Evolutionary conservation across 2,888 invertebrate genomes (phyloP).

Genomic region (Pachymerium ferrugineum): DNA sequence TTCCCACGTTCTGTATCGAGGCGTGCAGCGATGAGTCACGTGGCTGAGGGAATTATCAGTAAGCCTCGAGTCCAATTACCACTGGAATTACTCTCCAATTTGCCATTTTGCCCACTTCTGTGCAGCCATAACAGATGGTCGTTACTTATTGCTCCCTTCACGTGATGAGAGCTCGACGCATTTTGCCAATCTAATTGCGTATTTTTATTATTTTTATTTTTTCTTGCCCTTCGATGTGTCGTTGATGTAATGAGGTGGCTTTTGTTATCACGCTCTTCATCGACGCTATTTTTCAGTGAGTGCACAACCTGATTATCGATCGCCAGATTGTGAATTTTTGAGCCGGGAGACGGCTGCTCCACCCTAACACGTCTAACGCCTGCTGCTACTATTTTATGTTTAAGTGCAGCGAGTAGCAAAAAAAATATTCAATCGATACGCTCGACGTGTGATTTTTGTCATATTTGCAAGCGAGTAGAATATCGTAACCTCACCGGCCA

Average conservation of each 20-base stretch:
- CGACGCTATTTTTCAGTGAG: constrained; percentile 27
- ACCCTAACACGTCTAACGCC: constrained; percentile 11
- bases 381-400: constrained; percentile 27
- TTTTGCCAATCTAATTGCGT: no score
- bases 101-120: neutral
- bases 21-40: neutral
- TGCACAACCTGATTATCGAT: constrained; percentile 27
- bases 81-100: constrained; percentile 1
- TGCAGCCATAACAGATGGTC: constrained; percentile 1
- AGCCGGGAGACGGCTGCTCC: constrained; percentile 8
- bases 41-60: neutral
- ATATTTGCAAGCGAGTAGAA: neutral
- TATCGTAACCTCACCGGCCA: no score
- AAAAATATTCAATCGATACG: constrained; percentile 20
- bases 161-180: no score
- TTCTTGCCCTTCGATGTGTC: constrained; percentile 17
- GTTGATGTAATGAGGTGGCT: constrained; percentile 21
- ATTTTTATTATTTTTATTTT: no score
- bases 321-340: constrained; percentile 22
- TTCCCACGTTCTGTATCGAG: neutral
- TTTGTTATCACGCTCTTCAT: constrained; percentile 22
- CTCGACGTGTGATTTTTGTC: no score
- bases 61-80: constrained; percentile 11
- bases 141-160: neutral
- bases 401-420: constrained; percentile 12